Percentiles rank a stretch among this genome's conserved stretches.
These are phyloP conservation scores for Triops longicaudatus DNA, from an alignment of 1,140 invertebrate genomes.

Conservation along the genomic window DNA sequence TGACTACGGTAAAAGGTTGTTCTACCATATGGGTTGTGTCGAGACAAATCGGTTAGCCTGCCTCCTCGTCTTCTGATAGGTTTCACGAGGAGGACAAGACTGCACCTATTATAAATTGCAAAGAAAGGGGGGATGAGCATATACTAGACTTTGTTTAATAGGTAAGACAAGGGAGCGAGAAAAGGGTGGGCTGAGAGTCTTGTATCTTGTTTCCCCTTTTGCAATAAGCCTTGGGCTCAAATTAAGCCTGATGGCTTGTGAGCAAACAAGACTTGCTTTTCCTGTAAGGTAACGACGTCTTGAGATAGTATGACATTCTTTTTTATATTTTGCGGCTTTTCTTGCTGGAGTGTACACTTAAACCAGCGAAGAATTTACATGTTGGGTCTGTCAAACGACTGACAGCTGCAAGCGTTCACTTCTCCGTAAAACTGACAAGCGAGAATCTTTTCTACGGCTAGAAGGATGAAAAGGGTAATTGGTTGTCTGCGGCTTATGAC, in stretches of 20 bases:
- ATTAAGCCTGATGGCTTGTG: background rate
- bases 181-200: background rate
- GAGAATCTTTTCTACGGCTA: background rate
- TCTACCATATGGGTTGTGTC: background rate
- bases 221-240: background rate
- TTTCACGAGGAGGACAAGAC: background rate
- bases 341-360: background rate
- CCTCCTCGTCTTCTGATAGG: background rate
- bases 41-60: background rate
- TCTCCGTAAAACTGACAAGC: slow-evolving; percentile 3
- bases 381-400: background rate
- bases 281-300: background rate
- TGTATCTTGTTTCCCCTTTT: background rate
- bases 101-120: background rate
- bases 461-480: slow-evolving; percentile 8
- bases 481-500: slow-evolving; percentile 1
- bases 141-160: background rate
- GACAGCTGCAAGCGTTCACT: slow-evolving; percentile 1
- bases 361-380: slow-evolving; percentile 1
- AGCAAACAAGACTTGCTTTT: background rate
- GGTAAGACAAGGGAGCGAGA: background rate
- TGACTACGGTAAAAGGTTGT: background rate
- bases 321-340: background rate
- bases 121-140: background rate
- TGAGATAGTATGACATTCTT: background rate